Evolutionary conservation across 2,888 invertebrate genomes (phyloP).

Genomic region (Orchesellides sinensis): DNA sequence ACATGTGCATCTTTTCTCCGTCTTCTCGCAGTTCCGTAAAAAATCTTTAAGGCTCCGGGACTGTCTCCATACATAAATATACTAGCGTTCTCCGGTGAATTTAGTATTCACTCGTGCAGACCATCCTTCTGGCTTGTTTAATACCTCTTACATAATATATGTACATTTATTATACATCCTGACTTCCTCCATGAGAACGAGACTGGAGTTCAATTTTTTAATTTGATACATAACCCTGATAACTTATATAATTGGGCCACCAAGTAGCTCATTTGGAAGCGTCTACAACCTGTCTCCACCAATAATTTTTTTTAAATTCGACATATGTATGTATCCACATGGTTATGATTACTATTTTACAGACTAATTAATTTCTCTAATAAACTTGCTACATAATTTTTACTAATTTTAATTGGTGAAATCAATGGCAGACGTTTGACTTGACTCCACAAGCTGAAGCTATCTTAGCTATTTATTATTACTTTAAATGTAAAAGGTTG

Average conservation of each 20-base stretch:
- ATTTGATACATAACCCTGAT: conserved; percentile 48
- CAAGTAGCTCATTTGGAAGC: neutral
- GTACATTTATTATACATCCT: neutral
- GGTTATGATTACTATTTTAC: neutral
- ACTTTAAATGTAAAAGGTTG: no score
- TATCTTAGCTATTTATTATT: no score
- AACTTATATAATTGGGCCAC: conserved; percentile 58
- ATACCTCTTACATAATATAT: no score
- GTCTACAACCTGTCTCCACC: neutral
- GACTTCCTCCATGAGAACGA: conserved; percentile 4
- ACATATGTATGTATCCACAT: neutral
- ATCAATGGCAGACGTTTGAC: no score
- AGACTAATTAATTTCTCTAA: no score
- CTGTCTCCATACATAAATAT: neutral
- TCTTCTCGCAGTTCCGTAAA: neutral
- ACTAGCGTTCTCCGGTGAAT: conserved; percentile 5
- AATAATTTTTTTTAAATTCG: neutral
- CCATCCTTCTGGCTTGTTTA: neutral
- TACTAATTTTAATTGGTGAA: neutral
- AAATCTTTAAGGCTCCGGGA: neutral
- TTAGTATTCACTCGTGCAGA: conserved; percentile 21
- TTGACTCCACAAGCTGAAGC: no score
- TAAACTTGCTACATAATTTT: neutral
- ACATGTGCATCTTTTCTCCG: conserved; percentile 36
- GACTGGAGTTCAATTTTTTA: conserved; percentile 24